phyloP scores from a whole-genome alignment of 2,888 invertebrate genomes.

The Sphecodes monilicornis region DNA sequence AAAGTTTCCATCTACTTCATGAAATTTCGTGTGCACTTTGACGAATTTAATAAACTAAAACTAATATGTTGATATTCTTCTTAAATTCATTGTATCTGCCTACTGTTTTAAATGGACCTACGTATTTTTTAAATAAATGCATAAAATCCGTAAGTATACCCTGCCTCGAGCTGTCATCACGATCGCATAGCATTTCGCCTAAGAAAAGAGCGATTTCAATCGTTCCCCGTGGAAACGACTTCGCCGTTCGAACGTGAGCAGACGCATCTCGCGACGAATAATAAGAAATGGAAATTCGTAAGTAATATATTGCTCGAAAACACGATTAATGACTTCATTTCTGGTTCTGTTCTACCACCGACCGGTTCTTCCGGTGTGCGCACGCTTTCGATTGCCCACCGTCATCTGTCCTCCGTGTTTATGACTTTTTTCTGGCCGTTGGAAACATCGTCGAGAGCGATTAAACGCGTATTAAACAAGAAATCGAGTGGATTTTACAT shows the following conservation, averaged over 20 bases:
- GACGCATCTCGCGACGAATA: conserved; percentile 42
- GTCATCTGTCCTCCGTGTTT: conserved; percentile 6
- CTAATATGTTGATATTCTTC: too few species aligned
- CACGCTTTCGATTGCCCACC: conserved; percentile 25
- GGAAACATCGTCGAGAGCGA: conserved; percentile 13
- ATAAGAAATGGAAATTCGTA: conserved; percentile 65
- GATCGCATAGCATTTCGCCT: not conserved
- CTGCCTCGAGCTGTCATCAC: not conserved
- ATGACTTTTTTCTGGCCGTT: not conserved
- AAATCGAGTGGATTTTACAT: not conserved
- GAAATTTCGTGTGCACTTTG: too few species aligned
- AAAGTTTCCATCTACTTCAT: too few species aligned
- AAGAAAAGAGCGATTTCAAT: conserved; percentile 8
- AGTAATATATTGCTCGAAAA: conserved; percentile 58
- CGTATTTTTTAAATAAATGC: not conserved
- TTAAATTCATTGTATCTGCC: too few species aligned
- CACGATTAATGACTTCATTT: conserved; percentile 70
- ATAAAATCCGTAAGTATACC: conserved; percentile 19
- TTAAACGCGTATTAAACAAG: conserved; percentile 33
- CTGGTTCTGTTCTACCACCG: conserved; percentile 30
- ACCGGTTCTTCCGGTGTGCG: conserved; percentile 59
- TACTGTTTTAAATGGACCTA: too few species aligned
- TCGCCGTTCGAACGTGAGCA: conserved; percentile 38
- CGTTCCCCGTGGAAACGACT: conserved; percentile 15
- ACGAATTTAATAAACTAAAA: too few species aligned